A percentile compares a stretch with the other conserved stretches of the same genome.
Conservation (phyloP, 2,797 vertebrate genomes). For the Rhinella marina region DNA sequence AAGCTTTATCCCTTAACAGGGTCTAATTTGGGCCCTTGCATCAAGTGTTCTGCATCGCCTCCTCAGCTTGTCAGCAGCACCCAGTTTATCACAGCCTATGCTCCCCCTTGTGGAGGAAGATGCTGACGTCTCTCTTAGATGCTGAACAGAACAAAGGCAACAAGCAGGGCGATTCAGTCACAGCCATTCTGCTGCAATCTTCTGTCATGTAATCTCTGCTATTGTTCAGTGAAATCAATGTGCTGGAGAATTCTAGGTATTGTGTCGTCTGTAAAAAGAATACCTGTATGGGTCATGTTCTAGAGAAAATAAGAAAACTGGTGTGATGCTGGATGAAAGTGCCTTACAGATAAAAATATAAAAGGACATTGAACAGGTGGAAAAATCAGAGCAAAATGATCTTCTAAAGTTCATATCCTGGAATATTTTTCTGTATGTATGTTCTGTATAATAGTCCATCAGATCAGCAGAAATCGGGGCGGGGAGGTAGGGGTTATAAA, state of each 20-base stretch:
- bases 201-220: slow-evolving; percentile 48
- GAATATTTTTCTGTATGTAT: neutral
- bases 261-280: slow-evolving; percentile 5
- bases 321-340: neutral
- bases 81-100: slow-evolving; percentile 48
- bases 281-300: slow-evolving; percentile 21
- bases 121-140: slow-evolving; percentile 19
- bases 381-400: neutral
- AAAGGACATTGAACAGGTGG: neutral
- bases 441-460: neutral
- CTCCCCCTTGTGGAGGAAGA: slow-evolving; percentile 46
- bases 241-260: slow-evolving; percentile 6
- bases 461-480: neutral
- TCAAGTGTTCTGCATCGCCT: slow-evolving; percentile 29
- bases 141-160: slow-evolving; percentile 39
- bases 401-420: neutral
- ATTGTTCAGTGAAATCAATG: slow-evolving; percentile 58
- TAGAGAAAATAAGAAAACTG: neutral
- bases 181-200: slow-evolving; percentile 49
- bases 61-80: slow-evolving; percentile 18
- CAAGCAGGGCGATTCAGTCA: neutral
- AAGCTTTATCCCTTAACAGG: slow-evolving; percentile 6
- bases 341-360: neutral
- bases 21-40: slow-evolving; percentile 52
- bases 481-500: too few relatives aligned